These are phyloP conservation scores for Miniopterus natalensis DNA, from an alignment of 2,113 vertebrate species.

Conservation along the genomic window DNA sequence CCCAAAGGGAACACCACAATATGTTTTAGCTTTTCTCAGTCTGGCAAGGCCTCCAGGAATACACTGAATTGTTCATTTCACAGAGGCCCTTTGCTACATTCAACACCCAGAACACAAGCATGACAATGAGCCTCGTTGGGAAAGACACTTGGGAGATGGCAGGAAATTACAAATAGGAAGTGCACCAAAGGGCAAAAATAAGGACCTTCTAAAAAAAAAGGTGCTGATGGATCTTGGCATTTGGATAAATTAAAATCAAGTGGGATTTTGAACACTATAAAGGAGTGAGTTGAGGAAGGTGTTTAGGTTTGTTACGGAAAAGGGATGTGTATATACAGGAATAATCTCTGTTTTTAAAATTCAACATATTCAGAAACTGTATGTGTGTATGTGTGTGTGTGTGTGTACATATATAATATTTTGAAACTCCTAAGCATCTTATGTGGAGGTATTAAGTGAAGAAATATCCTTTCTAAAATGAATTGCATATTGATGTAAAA, in stretches of 20 bases:
- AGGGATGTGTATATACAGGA: not conserved
- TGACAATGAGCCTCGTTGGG: conserved; percentile 55
- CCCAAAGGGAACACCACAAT: conserved; percentile 43
- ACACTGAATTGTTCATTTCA: conserved; percentile 56
- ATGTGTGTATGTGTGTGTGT: too few relatives aligned
- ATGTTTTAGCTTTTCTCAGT: conserved; percentile 58
- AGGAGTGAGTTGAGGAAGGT: not conserved
- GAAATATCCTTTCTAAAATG: not conserved
- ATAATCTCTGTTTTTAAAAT: conserved; percentile 11
- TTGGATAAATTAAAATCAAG: not conserved
- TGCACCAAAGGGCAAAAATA: conserved; percentile 57
- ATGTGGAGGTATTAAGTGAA: not conserved
- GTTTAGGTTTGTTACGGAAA: not conserved
- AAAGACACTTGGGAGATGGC: conserved; percentile 14
- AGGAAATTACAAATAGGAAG: conserved; percentile 37
- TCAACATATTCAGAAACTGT: not conserved
- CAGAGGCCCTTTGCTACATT: not conserved
- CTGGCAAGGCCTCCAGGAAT: conserved; percentile 61
- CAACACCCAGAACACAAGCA: not conserved
- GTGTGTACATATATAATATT: not conserved
- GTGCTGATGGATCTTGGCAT: conserved; percentile 36
- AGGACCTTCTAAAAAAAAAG: not conserved
- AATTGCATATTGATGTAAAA: conserved; percentile 24
- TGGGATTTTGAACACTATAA: not conserved
- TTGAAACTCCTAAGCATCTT: not conserved